Evolutionary conservation across 2,888 invertebrate genomes (phyloP).

Genomic region (Exocentrus adspersus): DNA sequence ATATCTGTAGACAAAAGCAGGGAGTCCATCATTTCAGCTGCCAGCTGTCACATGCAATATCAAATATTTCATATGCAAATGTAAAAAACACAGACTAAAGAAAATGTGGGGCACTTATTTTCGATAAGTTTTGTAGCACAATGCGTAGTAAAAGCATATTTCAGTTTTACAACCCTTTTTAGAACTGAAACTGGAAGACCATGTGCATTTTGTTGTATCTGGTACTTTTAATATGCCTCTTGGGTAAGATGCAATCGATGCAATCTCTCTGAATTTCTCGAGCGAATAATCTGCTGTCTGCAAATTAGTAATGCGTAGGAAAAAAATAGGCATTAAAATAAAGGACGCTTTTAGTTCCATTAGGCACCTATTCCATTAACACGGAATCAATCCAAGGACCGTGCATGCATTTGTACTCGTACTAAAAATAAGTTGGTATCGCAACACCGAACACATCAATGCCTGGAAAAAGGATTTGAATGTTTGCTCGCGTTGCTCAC

Average conservation of each 20-base stretch:
- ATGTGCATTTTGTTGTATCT: too few relatives aligned
- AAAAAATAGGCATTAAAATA: not conserved
- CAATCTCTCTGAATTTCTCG: too few relatives aligned
- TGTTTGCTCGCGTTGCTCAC: conserved; percentile 5
- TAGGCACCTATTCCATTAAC: not conserved
- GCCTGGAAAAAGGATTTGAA: conserved; percentile 6
- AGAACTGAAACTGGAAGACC: too few relatives aligned
- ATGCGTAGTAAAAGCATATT: too few relatives aligned
- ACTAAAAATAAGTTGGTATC: conserved; percentile 2
- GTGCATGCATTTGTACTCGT: not conserved
- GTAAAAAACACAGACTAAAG: too few relatives aligned
- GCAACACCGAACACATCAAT: conserved; percentile 2
- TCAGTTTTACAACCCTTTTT: too few relatives aligned
- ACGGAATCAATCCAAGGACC: not conserved
- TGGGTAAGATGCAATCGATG: too few relatives aligned
- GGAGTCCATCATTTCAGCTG: not conserved
- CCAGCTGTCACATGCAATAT: not conserved
- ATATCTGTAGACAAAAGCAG: not conserved
- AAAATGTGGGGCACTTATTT: too few relatives aligned
- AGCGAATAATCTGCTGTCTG: not conserved
- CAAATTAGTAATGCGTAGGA: not conserved
- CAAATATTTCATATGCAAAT: too few relatives aligned
- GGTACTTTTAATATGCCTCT: too few relatives aligned
- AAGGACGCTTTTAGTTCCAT: not conserved
- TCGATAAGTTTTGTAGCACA: too few relatives aligned